Base-by-base conservation (phyloP, 2,797 vertebrate species). In the Bovichtus variegatus region DNA sequence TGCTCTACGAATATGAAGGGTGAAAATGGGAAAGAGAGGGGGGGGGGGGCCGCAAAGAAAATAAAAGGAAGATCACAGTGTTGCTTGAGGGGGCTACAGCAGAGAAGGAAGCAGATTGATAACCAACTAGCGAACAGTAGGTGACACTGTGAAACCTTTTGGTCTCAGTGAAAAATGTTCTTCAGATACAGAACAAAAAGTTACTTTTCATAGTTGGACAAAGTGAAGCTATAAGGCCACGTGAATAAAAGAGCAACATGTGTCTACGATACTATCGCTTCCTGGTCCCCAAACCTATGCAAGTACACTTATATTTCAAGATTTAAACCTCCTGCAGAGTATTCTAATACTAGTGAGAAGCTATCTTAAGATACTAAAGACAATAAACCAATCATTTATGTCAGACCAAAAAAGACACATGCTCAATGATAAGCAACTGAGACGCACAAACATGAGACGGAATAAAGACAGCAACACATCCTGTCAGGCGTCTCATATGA, bases 131-230 rank as follows among this genome's bases (percentile, higher is more conserved):
- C 12, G 68, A 85, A 80, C 78, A 87, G 85, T 72, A 74, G 82
- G 74, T 81, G 80, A 91, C 83, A 89, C 71, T 8, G 63, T 18
- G 53, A 90, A 82, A 91, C 91, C 88, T 84, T 34, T 54, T 27
- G 16, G 79, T 89, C 72, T 70, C 49, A 62, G 76, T 0, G 15
- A 85, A 71, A 47, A 90, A 88, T 69, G 66, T 85, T 90, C 84
- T 66, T 23, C 36, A 54, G 65, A 49, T 34, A 53, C 6, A 72
- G 74, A 87, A 78, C 78, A 72, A 82, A n/a, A 83, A 87, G 79
- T 62, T 76, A 74, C 84, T 85, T 90, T 85, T 88, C 63, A 81
- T 87, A 89, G 87, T 84, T 91, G 81, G 83, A 89, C 68, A 82
- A 78, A 90, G 81, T 80, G 74, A 76, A 81, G 78, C 19, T 59